Evolutionary conservation across 2,797 vertebrate species (phyloP).

Genomic region (Artibeus lituratus): DNA sequence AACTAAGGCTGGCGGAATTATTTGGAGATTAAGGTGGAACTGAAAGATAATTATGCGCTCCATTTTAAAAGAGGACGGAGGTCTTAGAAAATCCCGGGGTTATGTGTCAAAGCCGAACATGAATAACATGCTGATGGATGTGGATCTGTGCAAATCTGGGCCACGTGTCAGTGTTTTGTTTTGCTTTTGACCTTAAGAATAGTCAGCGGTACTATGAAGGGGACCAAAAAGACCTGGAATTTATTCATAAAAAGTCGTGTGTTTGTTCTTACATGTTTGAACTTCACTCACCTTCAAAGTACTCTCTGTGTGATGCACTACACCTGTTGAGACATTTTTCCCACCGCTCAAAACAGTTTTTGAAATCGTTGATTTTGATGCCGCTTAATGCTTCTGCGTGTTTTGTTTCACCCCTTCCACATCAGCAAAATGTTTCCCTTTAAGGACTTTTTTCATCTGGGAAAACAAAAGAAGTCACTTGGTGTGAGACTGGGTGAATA

Average conservation of each 20-base stretch:
- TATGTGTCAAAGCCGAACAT: neutral
- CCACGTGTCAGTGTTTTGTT: neutral
- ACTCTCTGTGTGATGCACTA: too few species aligned
- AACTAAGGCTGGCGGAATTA: neutral
- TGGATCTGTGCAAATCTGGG: neutral
- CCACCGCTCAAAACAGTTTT: too few species aligned
- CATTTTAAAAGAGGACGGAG: constrained; percentile 12
- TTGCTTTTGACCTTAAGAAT: neutral
- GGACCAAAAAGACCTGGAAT: too few species aligned
- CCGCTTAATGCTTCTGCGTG: too few species aligned
- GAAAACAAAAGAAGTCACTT: neutral
- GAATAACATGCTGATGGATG: neutral
- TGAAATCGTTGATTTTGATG: too few species aligned
- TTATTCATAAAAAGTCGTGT: too few species aligned
- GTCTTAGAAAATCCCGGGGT: neutral
- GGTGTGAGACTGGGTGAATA: neutral
- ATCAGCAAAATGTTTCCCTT: neutral
- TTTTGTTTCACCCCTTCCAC: too few species aligned
- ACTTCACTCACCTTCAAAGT: too few species aligned
- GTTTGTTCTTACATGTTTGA: too few species aligned
- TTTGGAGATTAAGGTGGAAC: neutral
- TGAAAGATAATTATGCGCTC: neutral
- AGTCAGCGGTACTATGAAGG: neutral
- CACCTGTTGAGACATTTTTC: too few species aligned
- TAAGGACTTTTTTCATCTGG: neutral